Base-by-base conservation (phyloP, 1,140 invertebrate genomes). In the Diabrotica virgifera region DNA sequence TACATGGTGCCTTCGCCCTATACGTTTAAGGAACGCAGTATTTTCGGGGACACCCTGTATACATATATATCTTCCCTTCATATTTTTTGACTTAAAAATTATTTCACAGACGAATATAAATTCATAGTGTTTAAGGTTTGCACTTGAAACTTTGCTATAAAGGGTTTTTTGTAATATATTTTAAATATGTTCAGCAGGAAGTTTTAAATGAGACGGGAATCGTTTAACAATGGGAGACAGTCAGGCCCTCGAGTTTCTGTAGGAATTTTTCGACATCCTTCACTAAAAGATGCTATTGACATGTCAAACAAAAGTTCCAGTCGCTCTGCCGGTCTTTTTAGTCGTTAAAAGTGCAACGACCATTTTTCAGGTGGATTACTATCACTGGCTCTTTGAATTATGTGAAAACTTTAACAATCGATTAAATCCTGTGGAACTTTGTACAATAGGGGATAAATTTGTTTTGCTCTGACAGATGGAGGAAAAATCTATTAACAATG, bases 381-480 rank as follows among this genome's bases (percentile, higher is more conserved):
- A 46, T 46, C 40, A 46, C 40, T 46, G 40, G 6, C 8, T 46
- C 40, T 46, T 46, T 46, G 40, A 46, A 46, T 46, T 46, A 46
- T 46, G 40, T 46, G 40, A 3, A 46, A 46, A 46, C 40, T 46
- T 46, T 46, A 46, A 46, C 40, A 46, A 46, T 46, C 40, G 40
- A 46, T 46, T 46, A 46, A 46, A 46, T 46, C 6, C 40, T 46
- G n/a, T 46, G 40, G 40, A 46, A 46, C 40, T 46, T 46, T 46
- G 40, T 46, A 46, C 40, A 46, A 46, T 46, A 46, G 40, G 40
- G 40, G 8, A 46, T 46, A 46, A 46, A 46, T 46, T 46, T 46
- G 40, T 46, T 46, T 46, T 46, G n/a, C 40, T 46, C n/a, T 46
- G 40, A 6, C 40, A 46, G 40, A 46, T 10, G 8, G 40, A 46